Conservation (phyloP, 2,888 invertebrate genomes). For the Habroteleia sp. region DNA sequence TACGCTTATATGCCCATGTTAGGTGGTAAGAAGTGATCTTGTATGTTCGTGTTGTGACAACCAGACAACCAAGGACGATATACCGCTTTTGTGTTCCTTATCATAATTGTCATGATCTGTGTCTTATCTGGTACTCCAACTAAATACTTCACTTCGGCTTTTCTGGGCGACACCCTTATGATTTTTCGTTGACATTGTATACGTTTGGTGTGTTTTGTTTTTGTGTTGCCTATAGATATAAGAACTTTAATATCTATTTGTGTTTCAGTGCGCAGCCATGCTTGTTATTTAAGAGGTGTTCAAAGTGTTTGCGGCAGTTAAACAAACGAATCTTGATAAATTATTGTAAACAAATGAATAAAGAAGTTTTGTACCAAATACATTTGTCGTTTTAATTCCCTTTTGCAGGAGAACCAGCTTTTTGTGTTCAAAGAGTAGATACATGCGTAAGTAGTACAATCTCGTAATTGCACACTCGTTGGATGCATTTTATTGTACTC, state of each 20-base stretch:
- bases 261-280: conserved; percentile 45
- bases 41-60: conserved; percentile 45
- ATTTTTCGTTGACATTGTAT: conserved; percentile 21
- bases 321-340: background rate
- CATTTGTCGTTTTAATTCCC: conserved; percentile 20
- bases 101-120: conserved; percentile 6
- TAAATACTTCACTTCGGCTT: too few relatives aligned
- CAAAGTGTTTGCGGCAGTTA: conserved; percentile 15
- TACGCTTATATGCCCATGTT: conserved; percentile 7
- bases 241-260: conserved; percentile 38
- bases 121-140: too few relatives aligned
- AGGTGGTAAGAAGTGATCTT: conserved; percentile 44
- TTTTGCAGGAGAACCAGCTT: conserved; percentile 3
- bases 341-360: conserved; percentile 20
- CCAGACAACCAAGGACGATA: conserved; percentile 1
- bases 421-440: conserved; percentile 8
- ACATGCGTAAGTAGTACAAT: conserved; percentile 26
- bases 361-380: background rate
- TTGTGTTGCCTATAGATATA: conserved; percentile 7
- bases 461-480: conserved; percentile 21
- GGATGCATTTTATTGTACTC: conserved; percentile 8
- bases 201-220: conserved; percentile 25
- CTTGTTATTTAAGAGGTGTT: conserved; percentile 14
- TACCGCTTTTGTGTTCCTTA: conserved; percentile 19
- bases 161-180: conserved; percentile 22